A percentile compares a stretch with the other conserved stretches of the same genome.
Evolutionary conservation across 2,888 invertebrate genomes (phyloP).

Genomic region (Leptogaster cylindrica): DNA sequence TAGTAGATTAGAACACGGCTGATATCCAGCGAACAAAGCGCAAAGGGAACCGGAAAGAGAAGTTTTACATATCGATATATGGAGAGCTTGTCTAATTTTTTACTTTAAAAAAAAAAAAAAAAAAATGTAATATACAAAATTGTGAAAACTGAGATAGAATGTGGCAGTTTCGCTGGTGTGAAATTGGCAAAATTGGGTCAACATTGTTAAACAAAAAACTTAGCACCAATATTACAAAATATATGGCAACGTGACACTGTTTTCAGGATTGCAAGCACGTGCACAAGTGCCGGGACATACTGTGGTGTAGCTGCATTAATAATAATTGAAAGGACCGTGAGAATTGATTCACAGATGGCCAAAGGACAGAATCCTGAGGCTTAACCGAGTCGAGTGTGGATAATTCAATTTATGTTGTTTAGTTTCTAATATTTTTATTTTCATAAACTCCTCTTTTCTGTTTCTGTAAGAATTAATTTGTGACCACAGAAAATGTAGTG

Average conservation of each 20-base stretch:
- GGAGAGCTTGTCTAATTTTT: neutral
- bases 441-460: too few species aligned
- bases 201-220: conserved; percentile 16
- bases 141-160: neutral
- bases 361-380: conserved; percentile 1
- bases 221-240: conserved; percentile 20
- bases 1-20: neutral
- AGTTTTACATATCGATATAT: neutral
- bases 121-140: conserved; percentile 16
- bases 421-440: too few species aligned
- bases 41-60: neutral
- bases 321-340: conserved; percentile 23
- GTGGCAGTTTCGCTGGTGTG: neutral
- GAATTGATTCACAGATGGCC: conserved; percentile 21
- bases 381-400: too few species aligned
- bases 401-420: too few species aligned
- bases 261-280: conserved; percentile 5
- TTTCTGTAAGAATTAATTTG: too few species aligned
- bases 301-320: too few species aligned
- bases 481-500: too few species aligned
- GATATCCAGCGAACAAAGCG: too few species aligned
- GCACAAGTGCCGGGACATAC: conserved; percentile 5
- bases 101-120: neutral
- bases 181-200: conserved; percentile 4
- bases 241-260: conserved; percentile 13